These are phyloP conservation scores for Mycalesis mineus DNA, from an alignment of 2,888 invertebrate genomes.

Conservation along the genomic window DNA sequence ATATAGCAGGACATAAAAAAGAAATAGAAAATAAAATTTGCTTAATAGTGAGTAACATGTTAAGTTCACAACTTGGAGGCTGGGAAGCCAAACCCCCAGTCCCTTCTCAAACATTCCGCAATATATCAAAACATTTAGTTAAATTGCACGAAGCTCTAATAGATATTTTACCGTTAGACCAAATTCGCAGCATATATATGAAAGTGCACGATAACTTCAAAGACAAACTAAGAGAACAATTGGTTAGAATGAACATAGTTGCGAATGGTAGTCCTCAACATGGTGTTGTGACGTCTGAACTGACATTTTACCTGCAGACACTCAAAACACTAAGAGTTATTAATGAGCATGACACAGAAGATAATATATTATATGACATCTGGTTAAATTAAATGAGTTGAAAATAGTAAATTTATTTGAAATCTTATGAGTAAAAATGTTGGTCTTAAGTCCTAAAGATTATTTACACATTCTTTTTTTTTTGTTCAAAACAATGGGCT, in stretches of 20 bases:
- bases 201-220: conserved; percentile 92
- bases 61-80: conserved; percentile 86
- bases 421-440: neutral
- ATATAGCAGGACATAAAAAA: conserved; percentile 91
- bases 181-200: conserved; percentile 86
- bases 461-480: neutral
- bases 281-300: conserved; percentile 94
- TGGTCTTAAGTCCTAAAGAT: neutral
- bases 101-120: conserved; percentile 93
- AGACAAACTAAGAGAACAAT: conserved; percentile 88
- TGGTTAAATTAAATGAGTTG: conserved; percentile 80
- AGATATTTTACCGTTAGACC: conserved; percentile 87
- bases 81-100: conserved; percentile 98
- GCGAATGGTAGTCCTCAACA: conserved; percentile 98
- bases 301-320: conserved; percentile 93
- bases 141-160: conserved; percentile 95
- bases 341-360: conserved; percentile 84
- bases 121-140: conserved; percentile 91
- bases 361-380: conserved; percentile 89
- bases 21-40: conserved; percentile 96
- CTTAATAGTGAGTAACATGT: conserved; percentile 90
- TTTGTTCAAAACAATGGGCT: neutral
- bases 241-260: conserved; percentile 90
- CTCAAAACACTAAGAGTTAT: conserved; percentile 88
- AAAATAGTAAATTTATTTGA: neutral